Percentiles rank a stretch among this genome's conserved stretches.
phyloP scores from a whole-genome alignment of 2,113 vertebrate genomes.

The Solea solea region DNA sequence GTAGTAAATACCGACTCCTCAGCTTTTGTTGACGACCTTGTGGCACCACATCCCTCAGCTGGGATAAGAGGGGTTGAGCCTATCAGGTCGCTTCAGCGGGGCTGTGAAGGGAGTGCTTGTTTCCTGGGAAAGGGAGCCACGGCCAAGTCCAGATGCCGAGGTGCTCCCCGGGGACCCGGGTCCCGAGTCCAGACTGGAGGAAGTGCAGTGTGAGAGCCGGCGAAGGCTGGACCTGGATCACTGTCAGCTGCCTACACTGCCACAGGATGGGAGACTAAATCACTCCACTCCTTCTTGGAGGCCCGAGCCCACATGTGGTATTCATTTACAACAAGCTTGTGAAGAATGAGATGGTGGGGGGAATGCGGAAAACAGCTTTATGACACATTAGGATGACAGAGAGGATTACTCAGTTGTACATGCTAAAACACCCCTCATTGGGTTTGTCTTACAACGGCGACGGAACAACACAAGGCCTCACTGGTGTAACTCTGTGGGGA shows the following conservation, averaged over 20 bases:
- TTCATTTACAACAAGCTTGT: constrained; percentile 80
- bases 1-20: constrained; percentile 25
- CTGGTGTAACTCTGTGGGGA: constrained; percentile 64
- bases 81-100: constrained; percentile 76
- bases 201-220: constrained; percentile 78
- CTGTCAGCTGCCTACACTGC: constrained; percentile 76
- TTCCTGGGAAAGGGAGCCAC: constrained; percentile 90
- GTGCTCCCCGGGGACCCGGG: constrained; percentile 81
- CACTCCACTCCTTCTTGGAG: constrained; percentile 67
- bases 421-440: constrained; percentile 59
- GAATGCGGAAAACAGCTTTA: constrained; percentile 77
- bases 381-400: constrained; percentile 79
- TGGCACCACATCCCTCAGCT: constrained; percentile 46
- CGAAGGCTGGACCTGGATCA: constrained; percentile 62
- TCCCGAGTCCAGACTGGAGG: constrained; percentile 80
- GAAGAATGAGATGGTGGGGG: constrained; percentile 58
- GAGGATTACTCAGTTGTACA: constrained; percentile 74
- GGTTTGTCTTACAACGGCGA: constrained; percentile 50
- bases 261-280: constrained; percentile 77
- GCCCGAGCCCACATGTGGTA: constrained; percentile 75
- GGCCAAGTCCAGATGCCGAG: constrained; percentile 91
- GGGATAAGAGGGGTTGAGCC: constrained; percentile 74
- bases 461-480: constrained; percentile 25
- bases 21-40: constrained; percentile 32
- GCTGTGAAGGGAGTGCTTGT: constrained; percentile 84